These are phyloP conservation scores for Urophycis tenuis DNA, from an alignment of 2,797 vertebrate genomes.

Conservation along the genomic window DNA sequence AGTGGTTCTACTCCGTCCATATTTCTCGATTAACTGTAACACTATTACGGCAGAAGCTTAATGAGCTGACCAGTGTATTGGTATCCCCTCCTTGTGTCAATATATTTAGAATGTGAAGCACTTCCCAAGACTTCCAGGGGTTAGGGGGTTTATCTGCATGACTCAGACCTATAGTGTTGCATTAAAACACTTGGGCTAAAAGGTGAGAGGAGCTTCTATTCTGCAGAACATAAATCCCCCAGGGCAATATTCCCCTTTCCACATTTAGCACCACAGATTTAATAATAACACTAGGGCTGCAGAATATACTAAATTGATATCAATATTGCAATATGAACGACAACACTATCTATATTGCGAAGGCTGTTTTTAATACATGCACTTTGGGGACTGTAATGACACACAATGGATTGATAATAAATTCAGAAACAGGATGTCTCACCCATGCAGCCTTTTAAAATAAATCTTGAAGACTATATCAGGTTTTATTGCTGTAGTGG, in stretches of 20 bases:
- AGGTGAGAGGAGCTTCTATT: background rate
- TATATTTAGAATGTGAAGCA: background rate
- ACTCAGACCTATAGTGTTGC: background rate
- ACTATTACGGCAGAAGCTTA: background rate
- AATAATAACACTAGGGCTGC: background rate
- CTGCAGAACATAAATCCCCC: background rate
- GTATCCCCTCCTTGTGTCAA: background rate
- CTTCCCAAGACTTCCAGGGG: too few relatives aligned
- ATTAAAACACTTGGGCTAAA: background rate
- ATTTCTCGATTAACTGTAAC: background rate
- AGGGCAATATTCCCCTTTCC: constrained; percentile 1
- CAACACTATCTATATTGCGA: background rate
- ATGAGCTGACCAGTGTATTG: background rate
- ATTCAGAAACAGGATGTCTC: background rate
- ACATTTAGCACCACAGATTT: background rate
- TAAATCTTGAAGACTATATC: background rate
- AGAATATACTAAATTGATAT: constrained; percentile 1
- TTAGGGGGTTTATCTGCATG: background rate
- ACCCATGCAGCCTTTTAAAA: background rate
- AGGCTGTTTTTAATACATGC: background rate
- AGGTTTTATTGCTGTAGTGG: background rate
- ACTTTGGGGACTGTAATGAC: background rate
- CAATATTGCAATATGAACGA: background rate
- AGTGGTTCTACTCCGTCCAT: background rate
- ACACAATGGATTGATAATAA: background rate